A percentile compares a stretch with the other conserved stretches of the same genome.
Evolutionary conservation across 2,113 vertebrate genomes (phyloP).

Genomic region (Notarius lentiginosus): DNA sequence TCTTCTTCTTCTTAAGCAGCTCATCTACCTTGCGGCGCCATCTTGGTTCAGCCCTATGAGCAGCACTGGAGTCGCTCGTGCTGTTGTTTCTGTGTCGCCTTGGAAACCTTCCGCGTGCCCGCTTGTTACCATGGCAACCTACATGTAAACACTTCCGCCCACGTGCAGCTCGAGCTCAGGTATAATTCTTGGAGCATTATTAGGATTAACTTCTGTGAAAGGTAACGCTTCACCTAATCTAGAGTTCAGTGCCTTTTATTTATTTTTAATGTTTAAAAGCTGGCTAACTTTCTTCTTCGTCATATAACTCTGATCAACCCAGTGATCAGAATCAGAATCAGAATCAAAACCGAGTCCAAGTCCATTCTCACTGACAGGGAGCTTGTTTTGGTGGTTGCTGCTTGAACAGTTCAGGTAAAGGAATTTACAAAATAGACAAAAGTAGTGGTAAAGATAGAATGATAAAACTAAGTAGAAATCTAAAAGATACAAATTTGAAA

Average conservation of each 20-base stretch:
- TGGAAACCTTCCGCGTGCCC: neutral
- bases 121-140: conserved; percentile 58
- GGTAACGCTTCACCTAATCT: neutral
- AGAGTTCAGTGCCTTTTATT: neutral
- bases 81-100: neutral
- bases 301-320: neutral
- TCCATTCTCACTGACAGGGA: too few relatives aligned
- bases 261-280: neutral
- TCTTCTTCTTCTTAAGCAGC: too few relatives aligned
- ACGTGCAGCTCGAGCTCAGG: neutral
- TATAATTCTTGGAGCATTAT: neutral
- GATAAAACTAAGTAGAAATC: too few relatives aligned
- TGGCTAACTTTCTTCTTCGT: neutral
- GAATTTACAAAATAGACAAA: too few relatives aligned
- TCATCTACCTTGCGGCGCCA: too few relatives aligned
- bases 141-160: neutral
- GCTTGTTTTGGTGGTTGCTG: too few relatives aligned
- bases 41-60: neutral
- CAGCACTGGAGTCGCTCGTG: neutral
- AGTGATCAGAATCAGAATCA: too few relatives aligned
- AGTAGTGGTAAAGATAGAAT: too few relatives aligned
- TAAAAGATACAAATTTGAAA: too few relatives aligned
- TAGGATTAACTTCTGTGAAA: neutral
- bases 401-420: too few relatives aligned
- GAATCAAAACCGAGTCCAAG: too few relatives aligned